These are phyloP conservation scores for Merluccius polli DNA, from an alignment of 2,797 vertebrate species.

Conservation along the genomic window DNA sequence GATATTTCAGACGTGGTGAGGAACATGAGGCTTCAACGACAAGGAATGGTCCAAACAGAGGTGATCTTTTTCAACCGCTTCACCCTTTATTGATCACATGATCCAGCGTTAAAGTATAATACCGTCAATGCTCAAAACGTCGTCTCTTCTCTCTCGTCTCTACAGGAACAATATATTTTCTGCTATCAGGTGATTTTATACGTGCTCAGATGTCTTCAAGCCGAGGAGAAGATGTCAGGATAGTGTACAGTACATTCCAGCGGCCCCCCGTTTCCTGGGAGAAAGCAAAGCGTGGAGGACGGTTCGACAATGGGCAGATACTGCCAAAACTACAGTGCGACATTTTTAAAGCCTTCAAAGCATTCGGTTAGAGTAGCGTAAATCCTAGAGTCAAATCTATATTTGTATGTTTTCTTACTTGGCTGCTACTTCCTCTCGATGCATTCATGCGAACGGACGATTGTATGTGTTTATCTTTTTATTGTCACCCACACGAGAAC, in stretches of 20 bases:
- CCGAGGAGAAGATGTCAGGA: conserved; percentile 82
- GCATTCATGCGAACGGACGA: conserved; percentile 69
- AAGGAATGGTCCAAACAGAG: conserved; percentile 98
- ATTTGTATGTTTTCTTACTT: conserved; percentile 67
- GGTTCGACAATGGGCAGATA: conserved; percentile 44
- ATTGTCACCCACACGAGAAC: conserved; percentile 51
- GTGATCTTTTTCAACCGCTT: conserved; percentile 54
- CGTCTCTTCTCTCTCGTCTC: neutral
- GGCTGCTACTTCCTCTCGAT: conserved; percentile 65
- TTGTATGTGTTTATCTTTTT: conserved; percentile 59
- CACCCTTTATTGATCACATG: neutral
- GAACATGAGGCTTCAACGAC: conserved; percentile 93
- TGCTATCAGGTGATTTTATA: conserved; percentile 98
- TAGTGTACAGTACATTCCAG: conserved; percentile 36
- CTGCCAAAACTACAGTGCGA: conserved; percentile 58
- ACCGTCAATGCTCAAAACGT: neutral
- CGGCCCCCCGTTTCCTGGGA: conserved; percentile 32
- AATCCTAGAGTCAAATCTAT: conserved; percentile 56
- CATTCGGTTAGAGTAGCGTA: conserved; percentile 46
- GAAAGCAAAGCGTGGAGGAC: conserved; percentile 43
- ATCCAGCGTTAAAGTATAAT: neutral
- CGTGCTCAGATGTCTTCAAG: conserved; percentile 91
- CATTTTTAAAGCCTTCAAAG: conserved; percentile 58
- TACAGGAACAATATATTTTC: conserved; percentile 95
- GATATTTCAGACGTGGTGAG: conserved; percentile 93